Percentiles rank a stretch among this genome's conserved stretches.
Evolutionary conservation across 2,113 vertebrate species (phyloP).

Genomic region (Odontophorus gujanensis): DNA sequence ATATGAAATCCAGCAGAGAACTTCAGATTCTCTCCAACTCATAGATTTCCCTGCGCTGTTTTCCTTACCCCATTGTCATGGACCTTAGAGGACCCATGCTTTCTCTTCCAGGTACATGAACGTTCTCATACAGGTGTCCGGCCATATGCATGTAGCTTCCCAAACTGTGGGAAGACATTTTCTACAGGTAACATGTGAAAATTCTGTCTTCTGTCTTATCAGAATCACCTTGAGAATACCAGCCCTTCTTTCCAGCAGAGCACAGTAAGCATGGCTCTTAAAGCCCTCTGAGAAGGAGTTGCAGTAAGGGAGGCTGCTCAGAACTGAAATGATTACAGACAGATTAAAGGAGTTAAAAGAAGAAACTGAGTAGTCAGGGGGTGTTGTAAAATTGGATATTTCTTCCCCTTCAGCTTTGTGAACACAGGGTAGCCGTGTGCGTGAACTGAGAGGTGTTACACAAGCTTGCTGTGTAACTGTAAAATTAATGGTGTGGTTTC

Average conservation of each 20-base stretch:
- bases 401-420: neutral
- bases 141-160: slow-evolving; percentile 80
- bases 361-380: neutral
- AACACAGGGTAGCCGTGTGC: neutral
- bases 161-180: slow-evolving; percentile 84
- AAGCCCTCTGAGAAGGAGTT: neutral
- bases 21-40: neutral
- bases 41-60: neutral
- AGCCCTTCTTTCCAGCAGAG: neutral
- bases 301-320: neutral
- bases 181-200: slow-evolving; percentile 76
- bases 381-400: neutral
- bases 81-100: neutral
- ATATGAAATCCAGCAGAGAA: neutral
- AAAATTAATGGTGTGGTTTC: neutral
- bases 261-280: neutral
- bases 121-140: slow-evolving; percentile 84
- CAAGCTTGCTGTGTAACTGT: neutral
- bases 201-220: neutral
- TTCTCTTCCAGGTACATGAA: slow-evolving; percentile 80
- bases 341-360: neutral
- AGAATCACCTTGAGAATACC: neutral
- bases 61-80: neutral
- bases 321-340: neutral
- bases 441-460: neutral